phyloP scores from a whole-genome alignment of 2,888 invertebrate species.

The Philonicus albiceps region DNA sequence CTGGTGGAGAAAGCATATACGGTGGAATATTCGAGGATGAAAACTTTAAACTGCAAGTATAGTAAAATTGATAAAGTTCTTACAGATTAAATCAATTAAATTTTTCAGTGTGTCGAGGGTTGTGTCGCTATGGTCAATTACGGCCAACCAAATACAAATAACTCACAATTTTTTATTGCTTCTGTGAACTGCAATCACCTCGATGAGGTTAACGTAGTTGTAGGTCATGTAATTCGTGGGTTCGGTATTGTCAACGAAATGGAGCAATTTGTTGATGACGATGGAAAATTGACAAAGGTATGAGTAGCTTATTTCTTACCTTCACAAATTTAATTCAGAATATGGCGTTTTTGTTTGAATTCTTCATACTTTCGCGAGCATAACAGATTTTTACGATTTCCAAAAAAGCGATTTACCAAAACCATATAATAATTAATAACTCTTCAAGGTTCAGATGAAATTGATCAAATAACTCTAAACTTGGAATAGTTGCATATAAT shows the following conservation, averaged over 20 bases:
- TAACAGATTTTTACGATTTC: too few relatives aligned
- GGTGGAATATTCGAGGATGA: conserved; percentile 91
- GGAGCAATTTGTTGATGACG: conserved; percentile 68
- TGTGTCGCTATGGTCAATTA: conserved; percentile 82
- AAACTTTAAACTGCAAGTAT: conserved; percentile 74
- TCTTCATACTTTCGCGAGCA: too few relatives aligned
- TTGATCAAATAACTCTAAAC: too few relatives aligned
- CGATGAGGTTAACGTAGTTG: conserved; percentile 82
- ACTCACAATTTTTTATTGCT: conserved; percentile 94
- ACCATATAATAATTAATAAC: too few relatives aligned
- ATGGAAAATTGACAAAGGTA: conserved; percentile 70
- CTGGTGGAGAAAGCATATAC: conserved; percentile 94
- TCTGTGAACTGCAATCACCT: conserved; percentile 78
- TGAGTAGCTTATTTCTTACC: neutral
- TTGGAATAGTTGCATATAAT: too few relatives aligned
- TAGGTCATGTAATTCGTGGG: conserved; percentile 82
- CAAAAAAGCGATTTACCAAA: too few relatives aligned
- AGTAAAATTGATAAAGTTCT: conserved; percentile 44
- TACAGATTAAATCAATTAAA: neutral
- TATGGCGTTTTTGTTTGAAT: too few relatives aligned
- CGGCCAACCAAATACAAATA: conserved; percentile 82
- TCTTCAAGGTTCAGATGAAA: too few relatives aligned
- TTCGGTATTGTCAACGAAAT: conserved; percentile 76
- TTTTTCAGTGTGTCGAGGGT: conserved; percentile 68
- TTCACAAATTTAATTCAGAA: neutral